A percentile compares a stretch with the other conserved stretches of the same genome.
phyloP scores from a whole-genome alignment of 2,797 vertebrate species.

The Phoeniculus purpureus region DNA sequence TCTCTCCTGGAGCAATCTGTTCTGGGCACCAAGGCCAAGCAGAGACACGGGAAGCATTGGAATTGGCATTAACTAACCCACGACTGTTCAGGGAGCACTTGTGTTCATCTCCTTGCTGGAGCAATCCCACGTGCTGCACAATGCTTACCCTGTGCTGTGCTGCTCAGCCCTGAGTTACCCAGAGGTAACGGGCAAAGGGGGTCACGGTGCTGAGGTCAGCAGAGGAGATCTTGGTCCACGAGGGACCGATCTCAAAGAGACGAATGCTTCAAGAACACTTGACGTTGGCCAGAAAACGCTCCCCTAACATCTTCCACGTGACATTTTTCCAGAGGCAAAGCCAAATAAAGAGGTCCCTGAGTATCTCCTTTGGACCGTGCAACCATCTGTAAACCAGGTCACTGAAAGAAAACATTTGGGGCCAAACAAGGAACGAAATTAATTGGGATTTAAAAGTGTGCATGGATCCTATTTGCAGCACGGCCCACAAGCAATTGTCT shows the following conservation, averaged over 20 bases:
- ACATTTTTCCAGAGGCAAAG: conserved; percentile 14
- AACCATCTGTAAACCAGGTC: not conserved
- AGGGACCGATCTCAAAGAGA: not conserved
- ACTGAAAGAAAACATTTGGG: not conserved
- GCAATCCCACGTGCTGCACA: accelerated
- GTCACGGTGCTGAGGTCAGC: not conserved
- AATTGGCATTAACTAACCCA: not conserved
- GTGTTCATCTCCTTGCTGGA: not conserved
- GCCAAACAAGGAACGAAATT: not conserved
- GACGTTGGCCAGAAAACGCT: not conserved
- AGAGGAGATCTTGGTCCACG: not conserved
- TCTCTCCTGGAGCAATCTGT: not conserved
- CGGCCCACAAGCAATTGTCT: accelerated
- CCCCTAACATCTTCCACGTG: not conserved
- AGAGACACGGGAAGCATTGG: not conserved
- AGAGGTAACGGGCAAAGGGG: not conserved
- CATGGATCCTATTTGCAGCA: not conserved
- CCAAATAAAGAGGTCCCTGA: not conserved
- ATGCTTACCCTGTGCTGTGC: not conserved
- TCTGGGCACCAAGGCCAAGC: not conserved
- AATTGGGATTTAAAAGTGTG: not conserved
- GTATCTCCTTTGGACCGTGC: not conserved
- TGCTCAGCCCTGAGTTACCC: not conserved
- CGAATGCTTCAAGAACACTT: not conserved
- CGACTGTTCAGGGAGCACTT: accelerated